Evolutionary conservation across 2,113 vertebrate genomes (phyloP), one percentile per base, ranked within the genome.

Genomic region (Pongo abelii): DNA sequence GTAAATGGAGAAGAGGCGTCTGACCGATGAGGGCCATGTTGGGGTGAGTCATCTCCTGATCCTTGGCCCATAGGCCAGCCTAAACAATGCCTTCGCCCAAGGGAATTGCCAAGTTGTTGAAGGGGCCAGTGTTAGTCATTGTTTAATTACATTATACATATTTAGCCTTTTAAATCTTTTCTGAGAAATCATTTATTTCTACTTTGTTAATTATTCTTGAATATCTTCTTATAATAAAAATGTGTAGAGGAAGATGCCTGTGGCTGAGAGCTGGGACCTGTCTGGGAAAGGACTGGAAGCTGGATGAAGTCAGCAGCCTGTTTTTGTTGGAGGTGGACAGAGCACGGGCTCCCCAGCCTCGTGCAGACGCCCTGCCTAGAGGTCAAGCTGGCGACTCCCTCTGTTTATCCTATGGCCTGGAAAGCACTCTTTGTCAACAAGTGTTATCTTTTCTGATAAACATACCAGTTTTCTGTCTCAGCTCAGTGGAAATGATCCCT

Each of bases 171-270:
- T 77, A 97, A 93, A 94, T 79, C 80, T 96, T 87, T 95, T 96
- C 96, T 98, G 81, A 14, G 98, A 97, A 98, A 97, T 98, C 91
- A 98, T 96, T 93, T 97, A 74, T 95, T 74, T 84, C 94, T 85
- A 97, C 67, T 97, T 94, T 91, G 96, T 97, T 98, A 98, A 86
- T 97, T 9, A 75, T 97, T 95, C 95, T 98, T 94, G 97, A 98
- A 78, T 97, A 90, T 46, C 92, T 92, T 69, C 57, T 83, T 93
- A 96, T 75, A 97, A 97, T 83, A 43, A 97, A 98, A 95, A 50
- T 48, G 30, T 3, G 23, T 11, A 35, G 74, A 88, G 46, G 43
- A 70, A 80, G 46, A 90, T 27, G 83, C 9, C 50, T 50, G 38
- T 50, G 72, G 38, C 79, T 43, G 50, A 90, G 50, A 84, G 48